phyloP scores from a whole-genome alignment of 2,113 vertebrate species.

The Narcine bancroftii region DNA sequence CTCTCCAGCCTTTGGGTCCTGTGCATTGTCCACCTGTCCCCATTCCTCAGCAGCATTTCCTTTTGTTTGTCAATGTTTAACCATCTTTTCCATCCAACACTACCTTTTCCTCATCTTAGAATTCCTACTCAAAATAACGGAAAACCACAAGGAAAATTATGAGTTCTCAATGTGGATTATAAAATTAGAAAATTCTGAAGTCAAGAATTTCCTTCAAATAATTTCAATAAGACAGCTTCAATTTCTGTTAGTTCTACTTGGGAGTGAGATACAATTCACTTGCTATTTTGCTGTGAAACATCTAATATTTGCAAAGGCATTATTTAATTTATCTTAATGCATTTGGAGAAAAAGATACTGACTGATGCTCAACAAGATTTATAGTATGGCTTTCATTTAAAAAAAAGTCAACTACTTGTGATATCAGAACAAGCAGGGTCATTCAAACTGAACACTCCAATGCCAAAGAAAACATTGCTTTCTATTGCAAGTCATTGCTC shows the following conservation, averaged over 20 bases:
- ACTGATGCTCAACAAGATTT: not conserved
- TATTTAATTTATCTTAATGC: not conserved
- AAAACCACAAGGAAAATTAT: no score
- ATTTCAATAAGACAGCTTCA: not conserved
- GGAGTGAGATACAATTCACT: not conserved
- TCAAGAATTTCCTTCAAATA: no score
- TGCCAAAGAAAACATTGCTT: not conserved
- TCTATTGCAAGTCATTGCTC: not conserved
- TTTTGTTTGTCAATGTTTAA: not conserved
- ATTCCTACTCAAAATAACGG: no score
- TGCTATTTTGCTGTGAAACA: no score
- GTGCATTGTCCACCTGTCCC: not conserved
- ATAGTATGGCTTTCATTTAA: not conserved
- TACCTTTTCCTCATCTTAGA: not conserved
- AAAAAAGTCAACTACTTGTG: not conserved
- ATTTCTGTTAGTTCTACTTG: not conserved
- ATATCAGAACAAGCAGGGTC: not conserved
- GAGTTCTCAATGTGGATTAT: no score
- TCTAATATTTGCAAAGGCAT: not conserved
- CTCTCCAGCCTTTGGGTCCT: not conserved
- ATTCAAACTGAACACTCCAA: not conserved
- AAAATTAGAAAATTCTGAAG: no score
- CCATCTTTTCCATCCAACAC: not conserved
- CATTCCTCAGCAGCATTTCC: not conserved
- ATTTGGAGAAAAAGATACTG: not conserved